These are phyloP conservation scores for Drosophila kokeensis DNA, from an alignment of 2,888 invertebrate genomes.

Conservation along the genomic window DNA sequence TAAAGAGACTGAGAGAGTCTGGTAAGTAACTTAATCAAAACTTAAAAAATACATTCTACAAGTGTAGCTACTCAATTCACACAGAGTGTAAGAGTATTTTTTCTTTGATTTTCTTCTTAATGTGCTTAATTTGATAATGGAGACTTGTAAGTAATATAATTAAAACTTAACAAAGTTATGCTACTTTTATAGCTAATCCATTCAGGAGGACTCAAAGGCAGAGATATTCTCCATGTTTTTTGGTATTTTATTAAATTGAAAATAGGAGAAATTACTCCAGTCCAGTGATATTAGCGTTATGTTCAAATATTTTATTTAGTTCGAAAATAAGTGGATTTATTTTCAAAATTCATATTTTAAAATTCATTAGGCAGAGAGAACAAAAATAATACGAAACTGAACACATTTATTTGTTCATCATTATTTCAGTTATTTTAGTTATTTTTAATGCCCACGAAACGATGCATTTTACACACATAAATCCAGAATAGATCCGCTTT, in stretches of 20 bases:
- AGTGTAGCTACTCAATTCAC: neutral
- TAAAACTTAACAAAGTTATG: neutral
- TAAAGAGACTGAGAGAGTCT: neutral
- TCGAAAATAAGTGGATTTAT: neutral
- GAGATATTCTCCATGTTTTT: neutral
- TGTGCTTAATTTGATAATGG: neutral
- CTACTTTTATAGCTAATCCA: neutral
- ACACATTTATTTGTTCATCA: neutral
- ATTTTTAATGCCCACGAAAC: neutral
- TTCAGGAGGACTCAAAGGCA: neutral
- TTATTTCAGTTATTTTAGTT: neutral
- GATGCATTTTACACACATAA: neutral
- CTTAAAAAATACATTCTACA: neutral
- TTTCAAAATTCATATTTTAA: neutral
- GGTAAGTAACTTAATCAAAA: slow-evolving; percentile 18
- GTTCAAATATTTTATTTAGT: neutral
- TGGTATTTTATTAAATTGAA: neutral
- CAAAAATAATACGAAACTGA: neutral
- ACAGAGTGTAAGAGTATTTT: too few species aligned
- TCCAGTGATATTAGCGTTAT: neutral
- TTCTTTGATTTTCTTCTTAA: too few species aligned
- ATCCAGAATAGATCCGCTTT: neutral
- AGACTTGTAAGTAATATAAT: neutral
- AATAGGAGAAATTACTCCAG: neutral
- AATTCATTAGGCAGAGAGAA: neutral